Percentiles rank a stretch among this genome's conserved stretches.
phyloP scores from a whole-genome alignment of 2,113 vertebrate species.

The Podarcis raffonei region DNA sequence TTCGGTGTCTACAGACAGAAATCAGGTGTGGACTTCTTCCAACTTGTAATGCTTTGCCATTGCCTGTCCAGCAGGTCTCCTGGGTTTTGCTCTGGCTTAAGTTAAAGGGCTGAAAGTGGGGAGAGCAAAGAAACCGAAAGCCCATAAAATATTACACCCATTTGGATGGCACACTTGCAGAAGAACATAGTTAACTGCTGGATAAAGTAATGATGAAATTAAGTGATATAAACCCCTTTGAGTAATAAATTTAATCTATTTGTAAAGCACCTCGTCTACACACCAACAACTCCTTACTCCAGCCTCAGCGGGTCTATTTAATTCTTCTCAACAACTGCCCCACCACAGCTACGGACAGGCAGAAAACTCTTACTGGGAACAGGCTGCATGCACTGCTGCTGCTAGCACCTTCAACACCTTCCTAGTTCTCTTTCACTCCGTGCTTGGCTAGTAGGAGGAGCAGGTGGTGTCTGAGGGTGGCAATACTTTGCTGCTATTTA shows the following conservation, averaged over 20 bases:
- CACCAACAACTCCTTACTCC: fast-evolving
- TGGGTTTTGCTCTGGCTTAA: neutral
- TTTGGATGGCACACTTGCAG: neutral
- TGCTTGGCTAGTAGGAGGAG: neutral
- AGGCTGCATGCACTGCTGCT: neutral
- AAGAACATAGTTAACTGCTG: neutral
- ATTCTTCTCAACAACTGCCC: neutral
- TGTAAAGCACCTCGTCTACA: neutral
- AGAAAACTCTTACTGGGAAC: no score
- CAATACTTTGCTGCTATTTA: neutral
- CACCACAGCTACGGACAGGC: neutral
- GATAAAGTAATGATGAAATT: neutral
- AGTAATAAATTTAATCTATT: no score
- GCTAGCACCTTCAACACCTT: neutral
- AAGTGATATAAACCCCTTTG: neutral
- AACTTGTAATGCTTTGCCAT: neutral
- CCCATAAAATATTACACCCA: neutral
- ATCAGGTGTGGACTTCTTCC: conserved; percentile 46
- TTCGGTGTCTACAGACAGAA: conserved; percentile 46
- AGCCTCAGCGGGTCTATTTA: neutral
- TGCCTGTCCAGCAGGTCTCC: neutral
- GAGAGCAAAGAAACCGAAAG: neutral
- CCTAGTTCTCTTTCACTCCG: neutral
- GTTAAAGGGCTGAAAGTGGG: neutral
- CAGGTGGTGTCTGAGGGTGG: neutral